Conservation (phyloP, 1,140 invertebrate species). For the Psix sp. region DNA sequence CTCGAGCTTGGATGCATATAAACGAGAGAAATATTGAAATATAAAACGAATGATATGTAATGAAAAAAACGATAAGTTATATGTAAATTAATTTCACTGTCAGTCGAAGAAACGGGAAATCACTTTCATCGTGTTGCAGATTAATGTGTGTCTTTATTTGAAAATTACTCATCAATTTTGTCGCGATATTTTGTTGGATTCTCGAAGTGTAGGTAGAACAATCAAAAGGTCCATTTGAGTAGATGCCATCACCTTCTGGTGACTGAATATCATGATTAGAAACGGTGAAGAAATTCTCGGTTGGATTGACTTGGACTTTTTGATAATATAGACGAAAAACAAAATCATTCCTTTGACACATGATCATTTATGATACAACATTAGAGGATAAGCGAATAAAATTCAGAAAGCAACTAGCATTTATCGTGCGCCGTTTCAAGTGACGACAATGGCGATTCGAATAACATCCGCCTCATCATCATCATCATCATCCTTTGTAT, state of each 20-base stretch:
- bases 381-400: constrained; percentile 57
- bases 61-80: constrained; percentile 33
- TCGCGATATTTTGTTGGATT: too few species aligned
- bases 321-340: constrained; percentile 4
- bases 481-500: constrained; percentile 53
- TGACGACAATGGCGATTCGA: constrained; percentile 58
- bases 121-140: constrained; percentile 56
- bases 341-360: constrained; percentile 70
- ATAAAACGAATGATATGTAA: constrained; percentile 29
- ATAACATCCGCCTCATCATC: constrained; percentile 48
- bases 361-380: constrained; percentile 44
- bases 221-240: too few species aligned
- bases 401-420: constrained; percentile 65
- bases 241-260: too few species aligned
- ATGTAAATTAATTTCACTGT: constrained; percentile 50
- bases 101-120: constrained; percentile 32
- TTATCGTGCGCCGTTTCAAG: constrained; percentile 60
- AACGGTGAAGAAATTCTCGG: too few species aligned
- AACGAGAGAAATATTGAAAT: constrained; percentile 37
- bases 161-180: too few species aligned
- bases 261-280: too few species aligned
- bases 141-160: constrained; percentile 46
- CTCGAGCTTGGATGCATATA: constrained; percentile 45
- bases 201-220: too few species aligned
- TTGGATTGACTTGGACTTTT: too few species aligned